These are phyloP conservation scores for Hyalella azteca DNA, from an alignment of 2,888 invertebrate species.

Conservation along the genomic window DNA sequence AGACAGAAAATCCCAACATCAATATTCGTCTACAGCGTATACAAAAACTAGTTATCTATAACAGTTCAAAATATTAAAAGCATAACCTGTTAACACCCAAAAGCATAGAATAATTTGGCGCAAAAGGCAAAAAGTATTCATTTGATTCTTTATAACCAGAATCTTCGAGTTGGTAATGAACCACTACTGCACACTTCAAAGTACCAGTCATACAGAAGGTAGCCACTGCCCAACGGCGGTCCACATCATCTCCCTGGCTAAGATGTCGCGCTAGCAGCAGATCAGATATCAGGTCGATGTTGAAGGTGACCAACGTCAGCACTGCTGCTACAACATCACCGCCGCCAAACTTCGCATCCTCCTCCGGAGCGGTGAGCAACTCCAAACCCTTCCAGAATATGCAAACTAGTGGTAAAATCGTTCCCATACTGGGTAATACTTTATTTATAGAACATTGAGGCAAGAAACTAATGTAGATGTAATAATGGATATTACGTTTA, in stretches of 20 bases:
- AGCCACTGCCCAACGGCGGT: constrained; percentile 43
- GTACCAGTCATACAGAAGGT: constrained; percentile 38
- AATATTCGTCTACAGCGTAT: too few relatives aligned
- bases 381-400: constrained; percentile 44
- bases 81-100: too few relatives aligned
- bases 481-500: background rate
- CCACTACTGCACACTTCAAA: too few relatives aligned
- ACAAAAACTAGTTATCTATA: too few relatives aligned
- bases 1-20: too few relatives aligned
- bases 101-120: too few relatives aligned
- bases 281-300: constrained; percentile 48
- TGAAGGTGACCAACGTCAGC: constrained; percentile 46
- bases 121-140: too few relatives aligned
- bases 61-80: too few relatives aligned
- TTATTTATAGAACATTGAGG: background rate
- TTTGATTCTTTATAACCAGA: too few relatives aligned
- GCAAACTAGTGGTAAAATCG: background rate
- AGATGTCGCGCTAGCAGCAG: constrained; percentile 40
- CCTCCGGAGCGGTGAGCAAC: constrained; percentile 44
- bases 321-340: constrained; percentile 44
- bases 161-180: too few relatives aligned
- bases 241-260: constrained; percentile 38
- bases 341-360: constrained; percentile 43
- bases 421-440: background rate
- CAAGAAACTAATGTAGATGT: background rate